Conservation (phyloP, 30 jellyfish, hydroid and myxozoan species). For the Turritopsis dohrnii region DNA sequence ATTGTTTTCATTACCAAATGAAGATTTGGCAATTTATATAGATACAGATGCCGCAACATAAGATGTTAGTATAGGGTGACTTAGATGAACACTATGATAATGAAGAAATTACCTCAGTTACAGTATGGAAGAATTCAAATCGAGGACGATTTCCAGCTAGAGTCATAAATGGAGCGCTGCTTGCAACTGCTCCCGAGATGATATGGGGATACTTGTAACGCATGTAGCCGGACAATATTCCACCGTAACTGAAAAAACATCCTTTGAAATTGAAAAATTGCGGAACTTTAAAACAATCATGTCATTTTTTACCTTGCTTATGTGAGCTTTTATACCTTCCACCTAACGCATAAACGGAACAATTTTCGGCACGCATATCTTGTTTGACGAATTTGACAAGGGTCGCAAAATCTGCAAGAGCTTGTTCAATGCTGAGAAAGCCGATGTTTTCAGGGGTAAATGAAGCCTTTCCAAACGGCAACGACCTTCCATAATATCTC, state of each 20-base stretch:
- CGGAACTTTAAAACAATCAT: background rate
- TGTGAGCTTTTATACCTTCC: slow-evolving; percentile 68
- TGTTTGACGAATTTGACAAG: slow-evolving; percentile 47
- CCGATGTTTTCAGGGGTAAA: slow-evolving; percentile 58
- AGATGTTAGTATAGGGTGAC: no score
- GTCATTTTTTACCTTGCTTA: background rate
- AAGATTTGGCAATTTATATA: no score
- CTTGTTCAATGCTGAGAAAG: slow-evolving; percentile 78
- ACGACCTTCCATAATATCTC: slow-evolving; percentile 90
- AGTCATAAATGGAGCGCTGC: slow-evolving; percentile 96
- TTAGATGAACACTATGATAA: background rate
- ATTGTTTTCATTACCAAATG: no score
- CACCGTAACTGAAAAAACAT: slow-evolving; percentile 99
- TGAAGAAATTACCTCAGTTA: slow-evolving; percentile 57
- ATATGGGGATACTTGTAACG: slow-evolving; percentile 96
- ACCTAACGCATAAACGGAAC: slow-evolving; percentile 81
- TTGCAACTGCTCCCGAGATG: slow-evolving; percentile 80
- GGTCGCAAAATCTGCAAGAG: slow-evolving; percentile 90
- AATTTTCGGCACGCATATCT: slow-evolving; percentile 37
- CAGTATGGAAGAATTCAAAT: slow-evolving; percentile 89
- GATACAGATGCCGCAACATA: no score
- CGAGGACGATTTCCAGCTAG: slow-evolving; percentile 95
- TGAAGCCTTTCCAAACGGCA: slow-evolving; percentile 84
- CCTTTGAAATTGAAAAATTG: background rate
- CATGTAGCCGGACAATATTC: slow-evolving; percentile 89